A percentile compares a stretch with the other conserved stretches of the same genome.
Conservation (phyloP, 2,888 invertebrate species). For the Pollenia amentaria region DNA sequence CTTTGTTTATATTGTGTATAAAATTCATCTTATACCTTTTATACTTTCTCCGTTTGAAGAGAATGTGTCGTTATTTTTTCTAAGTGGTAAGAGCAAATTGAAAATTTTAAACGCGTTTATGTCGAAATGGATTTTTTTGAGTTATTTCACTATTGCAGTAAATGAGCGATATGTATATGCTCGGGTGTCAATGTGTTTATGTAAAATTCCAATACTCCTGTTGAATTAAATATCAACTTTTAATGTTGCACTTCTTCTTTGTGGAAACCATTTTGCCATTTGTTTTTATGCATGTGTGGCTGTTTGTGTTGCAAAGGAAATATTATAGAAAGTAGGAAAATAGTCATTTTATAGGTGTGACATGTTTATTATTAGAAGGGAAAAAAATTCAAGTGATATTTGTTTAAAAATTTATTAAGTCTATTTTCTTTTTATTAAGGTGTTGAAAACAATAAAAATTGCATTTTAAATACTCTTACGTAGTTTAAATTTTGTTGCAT, state of each 20-base stretch:
- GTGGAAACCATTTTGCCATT: slow-evolving; percentile 28
- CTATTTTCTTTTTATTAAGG: slow-evolving; percentile 22
- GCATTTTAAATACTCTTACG: slow-evolving; percentile 14
- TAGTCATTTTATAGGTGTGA: slow-evolving; percentile 41
- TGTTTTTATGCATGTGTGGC: slow-evolving; percentile 39
- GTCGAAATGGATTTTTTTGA: too few species aligned
- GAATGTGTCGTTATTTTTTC: too few species aligned
- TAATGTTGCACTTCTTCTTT: slow-evolving; percentile 41
- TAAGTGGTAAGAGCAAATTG: too few species aligned
- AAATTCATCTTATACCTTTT: too few species aligned
- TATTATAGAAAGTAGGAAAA: slow-evolving; percentile 9
- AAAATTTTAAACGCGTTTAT: too few species aligned
- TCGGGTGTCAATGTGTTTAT: background rate
- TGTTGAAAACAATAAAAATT: slow-evolving; percentile 50
- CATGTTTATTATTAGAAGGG: slow-evolving; percentile 42
- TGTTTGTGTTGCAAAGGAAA: slow-evolving; percentile 26
- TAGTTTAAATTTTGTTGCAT: background rate
- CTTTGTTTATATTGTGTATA: too few species aligned
- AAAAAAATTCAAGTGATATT: slow-evolving; percentile 14
- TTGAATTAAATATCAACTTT: slow-evolving; percentile 68
- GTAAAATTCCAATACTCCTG: slow-evolving; percentile 65
- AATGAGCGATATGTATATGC: background rate
- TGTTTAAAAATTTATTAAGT: slow-evolving; percentile 56
- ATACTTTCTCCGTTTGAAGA: too few species aligned
- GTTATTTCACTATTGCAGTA: too few species aligned